These are phyloP conservation scores for Rhinolophus ferrumequinum DNA, from an alignment of 2,113 vertebrate genomes.

Conservation along the genomic window DNA sequence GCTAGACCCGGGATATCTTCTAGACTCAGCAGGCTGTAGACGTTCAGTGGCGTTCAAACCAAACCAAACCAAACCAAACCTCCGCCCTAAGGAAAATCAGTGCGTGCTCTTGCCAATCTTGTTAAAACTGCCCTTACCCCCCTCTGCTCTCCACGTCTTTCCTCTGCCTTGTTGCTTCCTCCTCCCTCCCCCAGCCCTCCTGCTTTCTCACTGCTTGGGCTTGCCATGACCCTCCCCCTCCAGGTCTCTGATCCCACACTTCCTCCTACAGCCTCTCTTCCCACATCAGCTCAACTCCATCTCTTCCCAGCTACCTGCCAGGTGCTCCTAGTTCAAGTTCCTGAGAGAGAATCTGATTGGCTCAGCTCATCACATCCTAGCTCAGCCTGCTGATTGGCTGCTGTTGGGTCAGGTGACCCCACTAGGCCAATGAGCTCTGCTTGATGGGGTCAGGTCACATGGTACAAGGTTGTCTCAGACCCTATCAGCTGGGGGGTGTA, in stretches of 20 bases:
- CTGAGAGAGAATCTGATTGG: not conserved
- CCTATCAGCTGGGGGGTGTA: fast-evolving
- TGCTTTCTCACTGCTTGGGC: not conserved
- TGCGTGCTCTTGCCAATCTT: not conserved
- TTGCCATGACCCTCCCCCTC: fast-evolving
- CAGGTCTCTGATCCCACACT: not conserved
- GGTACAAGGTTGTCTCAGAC: not conserved
- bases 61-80: not conserved
- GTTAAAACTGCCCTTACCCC: not conserved
- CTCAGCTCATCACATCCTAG: not conserved
- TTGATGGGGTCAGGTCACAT: not conserved
- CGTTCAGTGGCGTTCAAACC: not conserved
- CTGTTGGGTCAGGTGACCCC: not conserved
- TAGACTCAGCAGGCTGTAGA: not conserved
- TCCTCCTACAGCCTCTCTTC: no score
- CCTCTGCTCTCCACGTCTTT: not conserved
- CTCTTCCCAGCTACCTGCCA: fast-evolving
- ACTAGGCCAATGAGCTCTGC: not conserved
- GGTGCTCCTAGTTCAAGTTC: not conserved
- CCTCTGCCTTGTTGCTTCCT: not conserved
- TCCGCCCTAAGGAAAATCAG: not conserved
- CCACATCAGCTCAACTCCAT: fast-evolving
- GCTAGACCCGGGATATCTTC: not conserved
- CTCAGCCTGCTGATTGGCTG: not conserved
- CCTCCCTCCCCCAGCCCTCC: fast-evolving